These are phyloP conservation scores for Oxygymnocypris stewartii DNA, from an alignment of 2,113 vertebrate species.

Conservation along the genomic window DNA sequence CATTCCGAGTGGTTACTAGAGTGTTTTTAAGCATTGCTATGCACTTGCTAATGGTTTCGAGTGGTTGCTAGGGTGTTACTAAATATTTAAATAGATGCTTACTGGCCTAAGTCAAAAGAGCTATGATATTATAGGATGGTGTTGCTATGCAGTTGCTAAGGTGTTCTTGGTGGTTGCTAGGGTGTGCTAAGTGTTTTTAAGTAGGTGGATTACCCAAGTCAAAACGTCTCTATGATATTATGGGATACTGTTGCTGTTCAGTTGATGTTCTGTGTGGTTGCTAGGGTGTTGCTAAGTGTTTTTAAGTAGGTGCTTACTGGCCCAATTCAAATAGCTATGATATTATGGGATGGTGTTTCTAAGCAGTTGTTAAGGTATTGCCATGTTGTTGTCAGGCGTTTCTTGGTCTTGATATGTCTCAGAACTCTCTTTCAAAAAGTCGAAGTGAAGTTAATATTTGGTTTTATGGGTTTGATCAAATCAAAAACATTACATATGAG, in stretches of 20 bases:
- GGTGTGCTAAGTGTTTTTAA: no score
- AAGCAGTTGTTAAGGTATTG: not conserved
- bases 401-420: not conserved
- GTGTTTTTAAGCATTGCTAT: not conserved
- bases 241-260: no score
- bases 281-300: not conserved
- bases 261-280: no score
- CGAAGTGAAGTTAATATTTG: not conserved
- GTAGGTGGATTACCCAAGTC: no score
- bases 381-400: not conserved
- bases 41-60: not conserved
- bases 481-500: not conserved
- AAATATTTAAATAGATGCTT: not conserved
- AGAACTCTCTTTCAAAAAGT: not conserved
- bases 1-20: not conserved
- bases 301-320: not conserved
- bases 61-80: not conserved
- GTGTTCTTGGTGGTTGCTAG: no score
- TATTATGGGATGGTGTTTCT: not conserved
- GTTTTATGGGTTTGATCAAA: not conserved
- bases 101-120: no score
- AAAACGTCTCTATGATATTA: no score
- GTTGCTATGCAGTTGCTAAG: not conserved
- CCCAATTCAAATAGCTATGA: no score
- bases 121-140: no score